These are phyloP conservation scores for Paradoxurus hermaphroditus DNA, from an alignment of 2,113 vertebrate genomes.

Conservation along the genomic window DNA sequence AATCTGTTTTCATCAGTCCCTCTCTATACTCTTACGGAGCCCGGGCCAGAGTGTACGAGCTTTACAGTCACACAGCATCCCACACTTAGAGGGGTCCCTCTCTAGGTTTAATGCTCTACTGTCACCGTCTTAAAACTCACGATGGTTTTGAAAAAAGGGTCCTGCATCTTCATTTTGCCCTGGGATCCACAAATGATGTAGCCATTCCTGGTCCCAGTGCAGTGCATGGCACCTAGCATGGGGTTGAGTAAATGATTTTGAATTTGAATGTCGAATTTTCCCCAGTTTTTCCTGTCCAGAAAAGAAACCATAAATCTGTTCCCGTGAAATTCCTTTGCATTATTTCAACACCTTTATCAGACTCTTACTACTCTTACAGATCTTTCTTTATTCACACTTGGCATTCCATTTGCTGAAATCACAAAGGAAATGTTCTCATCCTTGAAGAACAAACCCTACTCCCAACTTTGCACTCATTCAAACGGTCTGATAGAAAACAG, in stretches of 20 bases:
- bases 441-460: background rate
- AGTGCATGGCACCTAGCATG: background rate
- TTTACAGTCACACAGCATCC: background rate
- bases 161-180: background rate
- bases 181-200: background rate
- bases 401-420: slow-evolving; percentile 15
- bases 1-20: background rate
- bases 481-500: background rate
- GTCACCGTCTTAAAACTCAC: background rate
- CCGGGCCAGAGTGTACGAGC: background rate
- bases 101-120: background rate
- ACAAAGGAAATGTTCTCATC: slow-evolving; percentile 24
- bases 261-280: background rate
- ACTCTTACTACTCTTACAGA: background rate
- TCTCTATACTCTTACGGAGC: background rate
- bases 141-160: background rate
- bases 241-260: background rate
- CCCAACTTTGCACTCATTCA: background rate
- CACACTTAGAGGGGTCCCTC: background rate
- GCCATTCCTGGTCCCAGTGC: background rate
- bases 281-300: background rate
- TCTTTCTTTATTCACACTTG: slow-evolving; percentile 24
- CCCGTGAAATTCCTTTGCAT: background rate
- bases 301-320: background rate
- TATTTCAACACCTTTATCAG: background rate